Evolutionary conservation across 2,888 invertebrate species (phyloP).

Genomic region (Pomacea canaliculata): DNA sequence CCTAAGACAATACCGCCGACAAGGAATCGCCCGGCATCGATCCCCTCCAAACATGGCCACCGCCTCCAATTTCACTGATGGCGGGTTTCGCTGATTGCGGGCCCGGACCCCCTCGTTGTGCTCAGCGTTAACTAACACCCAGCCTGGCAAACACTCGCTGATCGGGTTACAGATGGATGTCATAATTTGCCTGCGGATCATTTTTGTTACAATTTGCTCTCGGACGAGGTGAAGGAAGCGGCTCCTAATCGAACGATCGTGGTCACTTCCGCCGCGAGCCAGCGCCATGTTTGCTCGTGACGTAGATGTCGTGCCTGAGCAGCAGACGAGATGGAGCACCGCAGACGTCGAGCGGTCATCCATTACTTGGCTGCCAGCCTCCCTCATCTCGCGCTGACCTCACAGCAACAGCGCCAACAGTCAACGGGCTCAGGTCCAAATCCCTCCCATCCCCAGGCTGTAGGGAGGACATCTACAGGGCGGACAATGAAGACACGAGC

Average conservation of each 20-base stretch:
- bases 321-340: not conserved
- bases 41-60: conserved; percentile 14
- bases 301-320: not conserved
- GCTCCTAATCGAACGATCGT: not conserved
- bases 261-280: not conserved
- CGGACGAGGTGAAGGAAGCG: conserved; percentile 2
- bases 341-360: not conserved
- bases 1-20: conserved; percentile 13
- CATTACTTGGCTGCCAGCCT: not conserved
- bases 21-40: conserved; percentile 11
- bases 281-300: too few species aligned
- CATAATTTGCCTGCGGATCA: conserved; percentile 16
- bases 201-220: conserved; percentile 7
- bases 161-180: not conserved
- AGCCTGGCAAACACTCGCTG: not conserved
- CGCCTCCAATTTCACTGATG: conserved; percentile 19
- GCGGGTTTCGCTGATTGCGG: conserved; percentile 5
- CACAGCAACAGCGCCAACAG: not conserved
- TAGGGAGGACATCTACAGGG: not conserved
- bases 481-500: not conserved
- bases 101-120: not conserved
- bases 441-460: not conserved
- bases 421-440: not conserved
- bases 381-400: not conserved
- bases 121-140: not conserved